phyloP scores from a whole-genome alignment of 2,888 invertebrate species.

The Rhamnusium bicolor region DNA sequence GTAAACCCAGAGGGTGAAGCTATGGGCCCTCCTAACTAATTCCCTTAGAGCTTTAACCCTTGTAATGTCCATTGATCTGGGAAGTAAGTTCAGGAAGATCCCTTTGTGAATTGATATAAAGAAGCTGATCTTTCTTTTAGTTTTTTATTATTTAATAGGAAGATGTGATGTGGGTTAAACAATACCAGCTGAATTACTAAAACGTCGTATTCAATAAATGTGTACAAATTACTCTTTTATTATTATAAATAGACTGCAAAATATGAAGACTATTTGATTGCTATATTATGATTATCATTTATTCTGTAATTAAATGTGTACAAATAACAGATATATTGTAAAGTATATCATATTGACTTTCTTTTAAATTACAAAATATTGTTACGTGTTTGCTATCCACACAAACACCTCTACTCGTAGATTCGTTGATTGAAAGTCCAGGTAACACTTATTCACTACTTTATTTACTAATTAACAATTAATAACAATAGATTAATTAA shows the following conservation, averaged over 20 bases:
- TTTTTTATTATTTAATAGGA: constrained; percentile 29
- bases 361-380: too few relatives aligned
- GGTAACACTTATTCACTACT: too few relatives aligned
- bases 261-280: too few relatives aligned
- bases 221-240: neutral
- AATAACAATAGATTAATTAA: too few relatives aligned
- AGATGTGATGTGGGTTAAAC: constrained; percentile 20
- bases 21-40: constrained; percentile 31
- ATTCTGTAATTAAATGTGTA: too few relatives aligned
- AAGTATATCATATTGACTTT: too few relatives aligned
- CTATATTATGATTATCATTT: too few relatives aligned
- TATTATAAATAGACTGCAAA: neutral
- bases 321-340: too few relatives aligned
- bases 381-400: too few relatives aligned
- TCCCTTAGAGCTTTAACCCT: constrained; percentile 37
- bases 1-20: constrained; percentile 34
- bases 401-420: too few relatives aligned
- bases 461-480: too few relatives aligned
- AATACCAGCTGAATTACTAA: neutral
- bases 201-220: neutral
- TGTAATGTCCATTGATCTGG: constrained; percentile 38
- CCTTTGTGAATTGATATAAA: constrained; percentile 34
- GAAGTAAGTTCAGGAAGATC: constrained; percentile 34
- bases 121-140: constrained; percentile 24
- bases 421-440: too few relatives aligned